phyloP scores from a whole-genome alignment of 1,140 invertebrate species.

The Stratiolaelaps scimitus region DNA sequence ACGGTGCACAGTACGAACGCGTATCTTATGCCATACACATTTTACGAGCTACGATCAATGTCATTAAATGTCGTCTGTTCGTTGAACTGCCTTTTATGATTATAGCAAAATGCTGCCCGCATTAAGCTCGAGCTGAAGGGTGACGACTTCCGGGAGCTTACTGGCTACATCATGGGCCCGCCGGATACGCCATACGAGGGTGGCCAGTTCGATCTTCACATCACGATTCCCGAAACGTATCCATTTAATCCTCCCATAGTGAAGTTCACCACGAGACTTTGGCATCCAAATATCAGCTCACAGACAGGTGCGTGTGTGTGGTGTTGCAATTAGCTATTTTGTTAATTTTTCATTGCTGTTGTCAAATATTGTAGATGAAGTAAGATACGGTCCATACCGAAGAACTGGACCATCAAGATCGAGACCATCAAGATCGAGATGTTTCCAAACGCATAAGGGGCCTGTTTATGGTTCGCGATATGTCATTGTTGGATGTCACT shows the following conservation, averaged over 20 bases:
- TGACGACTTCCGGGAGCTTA: slow-evolving; percentile 9
- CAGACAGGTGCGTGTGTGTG: slow-evolving; percentile 48
- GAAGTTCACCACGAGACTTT: slow-evolving; percentile 87
- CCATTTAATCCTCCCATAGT: slow-evolving; percentile 98
- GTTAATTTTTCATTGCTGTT: too few relatives aligned
- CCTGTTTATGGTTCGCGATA: too few relatives aligned
- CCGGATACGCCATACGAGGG: slow-evolving; percentile 95
- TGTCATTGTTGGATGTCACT: too few relatives aligned
- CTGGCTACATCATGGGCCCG: slow-evolving; percentile 47
- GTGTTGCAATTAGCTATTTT: too few relatives aligned
- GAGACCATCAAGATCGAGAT: too few relatives aligned
- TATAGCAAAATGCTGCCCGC: too few relatives aligned
- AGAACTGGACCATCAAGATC: too few relatives aligned
- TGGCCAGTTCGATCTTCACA: slow-evolving; percentile 81
- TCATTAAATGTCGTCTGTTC: background rate
- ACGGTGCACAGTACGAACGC: too few relatives aligned
- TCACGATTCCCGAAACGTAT: slow-evolving; percentile 97
- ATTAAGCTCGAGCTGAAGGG: slow-evolving; percentile 21
- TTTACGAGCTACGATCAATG: background rate
- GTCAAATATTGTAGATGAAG: too few relatives aligned
- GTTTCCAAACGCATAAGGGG: too few relatives aligned
- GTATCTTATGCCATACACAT: slow-evolving; percentile 57
- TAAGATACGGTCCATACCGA: too few relatives aligned
- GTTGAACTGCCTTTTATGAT: slow-evolving; percentile 10
- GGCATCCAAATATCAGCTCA: slow-evolving; percentile 99